phyloP scores from a whole-genome alignment of 2,888 invertebrate species.

The Clistopyga incitator region DNA sequence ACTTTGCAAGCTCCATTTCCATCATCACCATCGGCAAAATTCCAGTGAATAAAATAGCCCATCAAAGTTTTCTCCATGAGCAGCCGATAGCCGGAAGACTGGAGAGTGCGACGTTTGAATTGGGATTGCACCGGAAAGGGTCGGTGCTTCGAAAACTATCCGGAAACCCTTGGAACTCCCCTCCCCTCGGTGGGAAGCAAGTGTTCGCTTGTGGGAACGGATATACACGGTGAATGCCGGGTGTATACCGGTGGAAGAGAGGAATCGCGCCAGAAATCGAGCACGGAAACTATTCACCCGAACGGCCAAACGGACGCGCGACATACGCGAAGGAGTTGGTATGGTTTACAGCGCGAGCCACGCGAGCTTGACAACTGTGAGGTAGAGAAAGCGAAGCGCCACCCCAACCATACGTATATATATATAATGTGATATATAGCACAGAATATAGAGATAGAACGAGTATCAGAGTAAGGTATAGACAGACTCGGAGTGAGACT shows the following conservation, averaged over 20 bases:
- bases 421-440: conserved; percentile 7
- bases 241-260: conserved; percentile 10
- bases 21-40: not conserved
- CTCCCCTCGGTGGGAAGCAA: not conserved
- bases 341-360: conserved; percentile 54
- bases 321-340: conserved; percentile 57
- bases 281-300: conserved; percentile 42
- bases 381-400: not conserved
- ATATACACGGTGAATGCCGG: conserved; percentile 37
- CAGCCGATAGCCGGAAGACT: not conserved
- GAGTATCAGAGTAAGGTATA: conserved; percentile 4
- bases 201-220: conserved; percentile 25
- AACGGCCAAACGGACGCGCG: conserved; percentile 44
- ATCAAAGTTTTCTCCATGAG: not conserved
- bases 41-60: not conserved
- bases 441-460: not conserved
- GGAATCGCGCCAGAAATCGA: conserved; percentile 36
- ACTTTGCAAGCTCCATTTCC: not conserved
- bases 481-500: conserved; percentile 33
- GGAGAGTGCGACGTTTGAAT: not conserved
- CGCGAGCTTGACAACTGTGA: conserved; percentile 28
- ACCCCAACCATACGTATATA: not conserved
- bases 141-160: conserved; percentile 50
- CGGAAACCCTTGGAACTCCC: conserved; percentile 46
- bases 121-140: conserved; percentile 16